A percentile compares a stretch with the other conserved stretches of the same genome.
phyloP scores from a whole-genome alignment of 2,113 vertebrate genomes.

The Lasiurus cinereus region DNA sequence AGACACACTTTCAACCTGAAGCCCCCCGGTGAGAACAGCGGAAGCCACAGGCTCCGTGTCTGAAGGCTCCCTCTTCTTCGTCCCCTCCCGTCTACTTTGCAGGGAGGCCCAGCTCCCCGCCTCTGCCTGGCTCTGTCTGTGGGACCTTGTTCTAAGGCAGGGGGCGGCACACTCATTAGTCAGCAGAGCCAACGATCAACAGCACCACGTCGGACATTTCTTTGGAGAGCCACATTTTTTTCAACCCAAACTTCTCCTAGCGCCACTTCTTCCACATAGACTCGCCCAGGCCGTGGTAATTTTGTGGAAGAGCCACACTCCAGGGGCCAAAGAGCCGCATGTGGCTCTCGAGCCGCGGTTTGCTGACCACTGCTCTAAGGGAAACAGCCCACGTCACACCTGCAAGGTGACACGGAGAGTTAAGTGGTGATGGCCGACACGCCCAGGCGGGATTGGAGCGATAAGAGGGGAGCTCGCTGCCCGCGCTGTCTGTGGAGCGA shows the following conservation, averaged over 20 bases:
- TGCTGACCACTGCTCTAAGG: background rate
- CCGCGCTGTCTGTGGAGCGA: background rate
- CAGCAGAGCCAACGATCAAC: no score
- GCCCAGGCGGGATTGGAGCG: background rate
- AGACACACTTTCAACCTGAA: background rate
- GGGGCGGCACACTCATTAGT: no score
- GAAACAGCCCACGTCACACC: background rate
- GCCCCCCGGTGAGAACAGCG: background rate
- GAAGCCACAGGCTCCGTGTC: background rate
- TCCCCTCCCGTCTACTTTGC: background rate
- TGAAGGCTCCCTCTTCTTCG: background rate
- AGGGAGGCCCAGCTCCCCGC: accelerated
- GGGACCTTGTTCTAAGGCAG: background rate
- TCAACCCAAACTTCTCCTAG: no score
- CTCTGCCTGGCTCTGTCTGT: background rate
- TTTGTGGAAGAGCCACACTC: no score
- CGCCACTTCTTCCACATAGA: no score
- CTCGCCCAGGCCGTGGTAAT: no score
- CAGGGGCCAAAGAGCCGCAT: no score
- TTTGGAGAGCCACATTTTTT: no score
- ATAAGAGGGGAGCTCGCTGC: background rate
- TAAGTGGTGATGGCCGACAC: background rate
- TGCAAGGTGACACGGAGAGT: background rate
- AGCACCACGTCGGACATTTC: no score
- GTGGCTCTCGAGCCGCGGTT: no score